These are phyloP conservation scores for Myotis findleyi DNA, from an alignment of 2,797 vertebrate genomes.

Conservation along the genomic window DNA sequence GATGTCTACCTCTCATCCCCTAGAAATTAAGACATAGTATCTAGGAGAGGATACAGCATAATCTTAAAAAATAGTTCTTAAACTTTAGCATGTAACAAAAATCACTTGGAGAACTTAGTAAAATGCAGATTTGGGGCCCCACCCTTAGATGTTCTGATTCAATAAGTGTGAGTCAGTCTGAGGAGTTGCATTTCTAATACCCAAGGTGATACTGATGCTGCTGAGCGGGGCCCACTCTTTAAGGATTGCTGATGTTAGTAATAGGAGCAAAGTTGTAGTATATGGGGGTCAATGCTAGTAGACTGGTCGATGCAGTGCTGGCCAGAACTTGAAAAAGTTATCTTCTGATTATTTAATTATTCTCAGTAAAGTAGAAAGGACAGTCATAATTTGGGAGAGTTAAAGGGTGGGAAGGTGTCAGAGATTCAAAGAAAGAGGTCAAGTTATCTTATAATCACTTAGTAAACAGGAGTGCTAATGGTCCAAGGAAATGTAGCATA, in stretches of 20 bases:
- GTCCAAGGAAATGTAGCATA: not conserved
- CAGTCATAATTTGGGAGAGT: not conserved
- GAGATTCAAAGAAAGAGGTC: not conserved
- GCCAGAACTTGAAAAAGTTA: not conserved
- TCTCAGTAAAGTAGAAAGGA: not conserved
- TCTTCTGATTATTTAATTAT: not conserved
- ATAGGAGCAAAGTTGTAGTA: not conserved
- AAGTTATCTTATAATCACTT: not conserved
- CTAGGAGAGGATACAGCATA: not conserved
- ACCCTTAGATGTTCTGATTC: not conserved
- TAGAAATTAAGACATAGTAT: not conserved
- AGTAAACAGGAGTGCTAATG: not conserved
- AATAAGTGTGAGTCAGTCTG: not conserved
- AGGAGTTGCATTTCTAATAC: not conserved
- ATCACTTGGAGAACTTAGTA: not conserved
- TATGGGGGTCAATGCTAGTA: not conserved
- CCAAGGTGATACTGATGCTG: not conserved
- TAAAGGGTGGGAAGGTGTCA: not conserved
- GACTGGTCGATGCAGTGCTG: not conserved
- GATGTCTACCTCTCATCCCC: not conserved
- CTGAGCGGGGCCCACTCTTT: not conserved
- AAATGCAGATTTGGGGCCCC: not conserved
- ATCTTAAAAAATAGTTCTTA: not conserved
- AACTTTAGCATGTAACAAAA: not conserved
- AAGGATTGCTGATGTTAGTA: not conserved